Evolutionary conservation across 1,140 invertebrate genomes (phyloP), one percentile per base, ranked within the genome.

Genomic region (Maconellicoccus hirsutus): DNA sequence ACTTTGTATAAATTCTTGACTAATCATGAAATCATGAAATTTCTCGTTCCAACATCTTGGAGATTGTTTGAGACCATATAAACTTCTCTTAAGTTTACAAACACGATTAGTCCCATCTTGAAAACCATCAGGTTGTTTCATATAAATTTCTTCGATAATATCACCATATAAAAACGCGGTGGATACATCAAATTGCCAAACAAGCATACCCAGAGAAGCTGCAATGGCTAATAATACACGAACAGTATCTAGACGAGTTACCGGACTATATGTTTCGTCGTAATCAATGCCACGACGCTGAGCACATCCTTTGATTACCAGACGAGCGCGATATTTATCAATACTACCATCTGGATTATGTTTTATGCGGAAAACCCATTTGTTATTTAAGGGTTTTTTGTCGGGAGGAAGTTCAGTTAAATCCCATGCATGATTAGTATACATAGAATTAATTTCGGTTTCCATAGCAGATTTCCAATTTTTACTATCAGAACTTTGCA

Each of bases 311-410:
- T 75, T 75, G 0, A 73, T 70, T 0, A 78, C 75, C 19, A 81
- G 72, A 59, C 78, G 71, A 6, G 79, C 78, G 63, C 78, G 78
- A 70, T 74, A 76, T 22, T 75, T 73, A 14, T 63, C 74, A 12
- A 78, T 71, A 21, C 74, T 74, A 27, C 78, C n/a, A n/a, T n/a
- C n/a, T n/a, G n/a, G n/a, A n/a, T n/a, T n/a, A n/a, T n/a, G n/a
- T n/a, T n/a, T n/a, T 74, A 72, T 77, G 75, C 70, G 74, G 72
- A 75, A 82, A 3, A 83, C 79, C 82, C 80, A 82, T 75, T 77
- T 77, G 61, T 73, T 74, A 19, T 77, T 74, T 21, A 73, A 26
- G 22, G 69, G 29, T 27, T 70, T 72, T 14, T 42, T 29, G 26
- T 42, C 71, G 3, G 22, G 16, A 66, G 73, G 73, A 12, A 73